A percentile compares a stretch with the other conserved stretches of the same genome.
Evolutionary conservation across 2,888 invertebrate species (phyloP).

Genomic region (Thyatira batis): DNA sequence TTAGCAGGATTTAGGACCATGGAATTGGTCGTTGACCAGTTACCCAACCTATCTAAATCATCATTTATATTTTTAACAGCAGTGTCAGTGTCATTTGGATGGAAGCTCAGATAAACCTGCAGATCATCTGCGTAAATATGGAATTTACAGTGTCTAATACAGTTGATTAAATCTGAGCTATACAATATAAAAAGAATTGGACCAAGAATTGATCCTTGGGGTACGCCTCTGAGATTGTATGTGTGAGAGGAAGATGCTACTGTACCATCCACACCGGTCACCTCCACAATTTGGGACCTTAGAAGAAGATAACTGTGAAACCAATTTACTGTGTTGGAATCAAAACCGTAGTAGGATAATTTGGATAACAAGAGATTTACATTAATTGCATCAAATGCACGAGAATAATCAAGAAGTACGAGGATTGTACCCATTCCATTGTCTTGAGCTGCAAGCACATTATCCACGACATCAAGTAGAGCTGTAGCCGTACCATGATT

Average conservation of each 20-base stretch:
- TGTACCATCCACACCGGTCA: slow-evolving; percentile 3
- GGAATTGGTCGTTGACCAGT: background rate
- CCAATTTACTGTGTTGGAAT: slow-evolving; percentile 10
- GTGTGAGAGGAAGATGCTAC: background rate
- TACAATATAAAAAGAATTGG: slow-evolving; percentile 21
- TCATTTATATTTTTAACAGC: background rate
- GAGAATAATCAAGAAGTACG: slow-evolving; percentile 18
- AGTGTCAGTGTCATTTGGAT: background rate
- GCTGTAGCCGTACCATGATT: slow-evolving; percentile 14
- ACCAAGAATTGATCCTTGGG: slow-evolving; percentile 15
- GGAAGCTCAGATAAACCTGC: background rate
- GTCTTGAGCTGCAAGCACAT: slow-evolving; percentile 17
- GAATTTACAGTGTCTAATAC: slow-evolving; percentile 7
- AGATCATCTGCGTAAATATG: slow-evolving; percentile 6
- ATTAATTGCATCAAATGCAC: slow-evolving; percentile 23
- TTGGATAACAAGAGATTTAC: slow-evolving; percentile 11
- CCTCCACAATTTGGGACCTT: slow-evolving; percentile 12
- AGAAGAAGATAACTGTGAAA: slow-evolving; percentile 14
- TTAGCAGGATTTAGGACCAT: background rate
- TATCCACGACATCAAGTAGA: slow-evolving; percentile 14
- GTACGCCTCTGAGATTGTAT: slow-evolving; percentile 8
- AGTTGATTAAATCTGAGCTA: slow-evolving; percentile 7
- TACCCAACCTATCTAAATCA: background rate
- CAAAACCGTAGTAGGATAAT: slow-evolving; percentile 18
- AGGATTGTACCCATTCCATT: slow-evolving; percentile 12